Evolutionary conservation across 2,888 invertebrate species (phyloP), one percentile per base, ranked within the genome.

Genomic region (Lordiphosa fenestrarum): DNA sequence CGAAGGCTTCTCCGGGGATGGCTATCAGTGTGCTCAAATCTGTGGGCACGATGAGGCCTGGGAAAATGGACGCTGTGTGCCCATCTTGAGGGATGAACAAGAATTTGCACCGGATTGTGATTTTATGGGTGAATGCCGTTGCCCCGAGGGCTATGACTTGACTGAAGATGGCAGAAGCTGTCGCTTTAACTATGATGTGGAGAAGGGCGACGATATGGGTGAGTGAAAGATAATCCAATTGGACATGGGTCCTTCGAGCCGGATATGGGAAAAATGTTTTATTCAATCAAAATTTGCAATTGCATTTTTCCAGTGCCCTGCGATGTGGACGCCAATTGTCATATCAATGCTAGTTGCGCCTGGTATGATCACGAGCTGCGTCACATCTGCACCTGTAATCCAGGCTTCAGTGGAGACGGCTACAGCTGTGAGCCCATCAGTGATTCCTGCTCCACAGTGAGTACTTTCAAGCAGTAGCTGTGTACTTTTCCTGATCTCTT

Each of bases 341-440:
- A 96, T 77, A 92, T 92, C 12, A 93, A 96, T 86, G 97, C 96
- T 4, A 92, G 94, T 49, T 98, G 98, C 87, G 90, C 92, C 52
- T 93, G 91, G 88, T 90, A 92, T 40, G 89, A 92, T 10, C 88
- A 91, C 25, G 90, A 91, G 2, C 90, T 91, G 51, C 89, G 91
- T 2, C 92, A 93, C 74, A 89, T 90, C 55, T 98, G 98, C 85
- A 92, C 92, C 41, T 98, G 98, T 86, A 94, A 93, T 58, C 91
- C 93, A n/a, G 96, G 96, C 3, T 97, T 92, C 89, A 93, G 93
- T 83, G 97, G 97, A 19, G 95, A 97, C 87, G 97, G 96, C 6
- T 92, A 91, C 63, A 92, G 91, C 71, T 97, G 97, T 86, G 91
- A 90, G 2, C 92, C 92, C 71, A 89, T 90, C 78, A 91, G 91